Conservation (phyloP, 2,888 invertebrate genomes). For the Drosophila gaucha region DNA sequence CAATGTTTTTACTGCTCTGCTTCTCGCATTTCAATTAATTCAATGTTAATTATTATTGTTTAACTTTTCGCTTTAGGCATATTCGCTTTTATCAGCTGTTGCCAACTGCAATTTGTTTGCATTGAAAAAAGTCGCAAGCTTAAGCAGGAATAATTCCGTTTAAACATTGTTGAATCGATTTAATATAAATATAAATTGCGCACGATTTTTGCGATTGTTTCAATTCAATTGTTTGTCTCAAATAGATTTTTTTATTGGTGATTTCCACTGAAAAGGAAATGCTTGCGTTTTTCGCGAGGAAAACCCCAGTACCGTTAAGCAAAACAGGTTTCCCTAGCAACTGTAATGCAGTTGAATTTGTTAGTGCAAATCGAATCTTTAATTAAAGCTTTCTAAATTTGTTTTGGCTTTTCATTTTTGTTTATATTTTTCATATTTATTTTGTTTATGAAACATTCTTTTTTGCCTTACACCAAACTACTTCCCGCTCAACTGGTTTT, state of each 20-base stretch:
- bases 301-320: conserved; percentile 10
- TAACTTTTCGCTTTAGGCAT: neutral
- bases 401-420: neutral
- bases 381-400: neutral
- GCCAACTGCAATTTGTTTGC: neutral
- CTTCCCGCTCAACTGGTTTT: conserved; percentile 5
- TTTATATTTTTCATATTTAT: neutral
- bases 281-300: conserved; percentile 8
- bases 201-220: conserved; percentile 34
- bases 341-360: neutral
- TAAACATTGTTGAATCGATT: conserved; percentile 14
- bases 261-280: conserved; percentile 51
- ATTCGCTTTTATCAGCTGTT: conserved; percentile 22
- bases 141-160: conserved; percentile 6
- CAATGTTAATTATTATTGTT: conserved; percentile 26
- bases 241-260: conserved; percentile 8
- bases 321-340: neutral
- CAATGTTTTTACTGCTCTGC: conserved; percentile 13
- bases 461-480: neutral
- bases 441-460: neutral
- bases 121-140: conserved; percentile 23
- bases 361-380: neutral
- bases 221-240: conserved; percentile 26
- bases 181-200: conserved; percentile 10
- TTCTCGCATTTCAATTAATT: conserved; percentile 7